phyloP scores from a whole-genome alignment of 2,797 vertebrate species.

The Myiothlypis coronata region DNA sequence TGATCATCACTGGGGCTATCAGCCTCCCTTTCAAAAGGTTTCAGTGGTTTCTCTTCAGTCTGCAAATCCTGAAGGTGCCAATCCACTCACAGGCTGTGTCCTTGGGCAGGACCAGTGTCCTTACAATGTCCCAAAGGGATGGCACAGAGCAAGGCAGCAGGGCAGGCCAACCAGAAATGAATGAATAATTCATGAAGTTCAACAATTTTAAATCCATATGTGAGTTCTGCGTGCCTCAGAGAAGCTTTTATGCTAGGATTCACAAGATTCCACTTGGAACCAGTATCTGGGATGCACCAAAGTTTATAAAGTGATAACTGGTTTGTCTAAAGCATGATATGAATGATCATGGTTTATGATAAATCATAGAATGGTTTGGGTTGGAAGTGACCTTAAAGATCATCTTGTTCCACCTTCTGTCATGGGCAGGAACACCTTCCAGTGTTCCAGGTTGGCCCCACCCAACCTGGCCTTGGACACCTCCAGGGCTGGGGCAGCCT shows the following conservation, averaged over 20 bases:
- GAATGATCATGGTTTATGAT: background rate
- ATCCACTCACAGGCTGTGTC: background rate
- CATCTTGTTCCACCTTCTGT: background rate
- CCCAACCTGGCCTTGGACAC: background rate
- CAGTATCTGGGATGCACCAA: background rate
- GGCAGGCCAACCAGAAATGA: background rate
- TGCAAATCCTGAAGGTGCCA: background rate
- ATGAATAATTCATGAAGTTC: background rate
- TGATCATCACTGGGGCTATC: background rate
- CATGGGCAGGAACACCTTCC: background rate
- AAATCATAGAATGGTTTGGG: background rate
- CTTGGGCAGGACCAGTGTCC: background rate
- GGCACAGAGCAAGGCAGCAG: background rate
- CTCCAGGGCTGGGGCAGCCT: background rate
- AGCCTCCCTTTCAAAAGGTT: background rate
- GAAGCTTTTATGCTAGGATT: background rate
- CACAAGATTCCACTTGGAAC: background rate
- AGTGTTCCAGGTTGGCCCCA: rapidly evolving
- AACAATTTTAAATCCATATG: background rate
- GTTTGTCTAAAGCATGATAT: background rate
- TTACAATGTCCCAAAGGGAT: background rate
- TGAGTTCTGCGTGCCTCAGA: background rate
- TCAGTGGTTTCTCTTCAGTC: background rate
- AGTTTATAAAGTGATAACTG: background rate
- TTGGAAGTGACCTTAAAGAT: background rate